These are phyloP conservation scores for Spermophilus dauricus DNA, from an alignment of 2,113 vertebrate species.

Conservation along the genomic window DNA sequence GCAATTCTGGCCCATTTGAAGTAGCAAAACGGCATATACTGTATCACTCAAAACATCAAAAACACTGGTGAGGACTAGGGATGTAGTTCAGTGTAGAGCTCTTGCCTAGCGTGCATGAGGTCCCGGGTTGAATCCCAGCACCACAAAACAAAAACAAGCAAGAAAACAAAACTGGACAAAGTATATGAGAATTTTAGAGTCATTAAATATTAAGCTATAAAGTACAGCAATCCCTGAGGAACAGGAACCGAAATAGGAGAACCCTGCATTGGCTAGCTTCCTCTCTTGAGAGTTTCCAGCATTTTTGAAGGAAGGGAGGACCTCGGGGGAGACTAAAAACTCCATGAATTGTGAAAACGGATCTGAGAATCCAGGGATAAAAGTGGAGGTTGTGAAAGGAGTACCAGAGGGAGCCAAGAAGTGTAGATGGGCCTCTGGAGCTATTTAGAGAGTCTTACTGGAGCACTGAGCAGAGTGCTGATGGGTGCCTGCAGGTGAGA, in stretches of 20 bases:
- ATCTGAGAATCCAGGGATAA: background rate
- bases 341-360: background rate
- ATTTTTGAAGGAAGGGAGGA: background rate
- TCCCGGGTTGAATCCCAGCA: too few species aligned
- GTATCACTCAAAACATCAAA: background rate
- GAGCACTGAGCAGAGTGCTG: background rate
- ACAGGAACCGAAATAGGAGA: background rate
- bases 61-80: background rate
- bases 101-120: too few species aligned
- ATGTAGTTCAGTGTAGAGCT: too few species aligned
- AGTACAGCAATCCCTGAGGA: background rate
- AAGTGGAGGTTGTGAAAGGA: background rate
- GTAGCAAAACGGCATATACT: too few species aligned
- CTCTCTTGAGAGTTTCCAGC: background rate
- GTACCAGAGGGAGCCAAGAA: background rate
- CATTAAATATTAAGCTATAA: background rate
- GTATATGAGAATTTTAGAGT: background rate
- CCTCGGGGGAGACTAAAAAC: rapidly evolving
- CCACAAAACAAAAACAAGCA: too few species aligned
- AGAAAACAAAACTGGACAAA: background rate
- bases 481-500: background rate
- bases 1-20: background rate
- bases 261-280: background rate
- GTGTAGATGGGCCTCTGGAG: background rate
- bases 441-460: background rate